Base-by-base conservation (phyloP, 2,797 vertebrate species). In the Rhabdophis nuchalis region DNA sequence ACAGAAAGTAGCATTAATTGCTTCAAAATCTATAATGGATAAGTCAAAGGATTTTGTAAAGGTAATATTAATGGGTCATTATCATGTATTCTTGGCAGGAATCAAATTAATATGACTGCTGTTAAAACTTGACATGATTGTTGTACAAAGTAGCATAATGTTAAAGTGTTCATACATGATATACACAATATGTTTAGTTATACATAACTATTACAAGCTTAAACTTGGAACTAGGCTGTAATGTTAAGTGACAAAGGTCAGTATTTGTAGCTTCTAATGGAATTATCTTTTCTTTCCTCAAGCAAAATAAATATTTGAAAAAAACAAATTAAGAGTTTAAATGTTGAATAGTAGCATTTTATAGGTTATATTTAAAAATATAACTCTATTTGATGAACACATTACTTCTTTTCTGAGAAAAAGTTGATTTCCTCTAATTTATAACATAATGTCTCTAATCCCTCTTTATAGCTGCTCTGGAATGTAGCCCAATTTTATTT, bases 21-120 rank as follows among this genome's bases (percentile, higher is more conserved):
- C 0, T 8, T 91, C 92, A 93, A 29, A 4, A 64, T 29, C 92
- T 41, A 8, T 36, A 86, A 57, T 93, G n/a, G 50, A 12, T 18
- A 16, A 0, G 4, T 91, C 92, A 92, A 1, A 92, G 9, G 94
- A 85, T 18, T 90, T 95, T 11, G 10, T 92, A 72, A 95, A 97
- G 96, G 96, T 98, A 95, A 85, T 87, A 60, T 46, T 91, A 64
- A n/a, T 7, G 29, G 0, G n/a, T 61, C 87, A 16, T 68, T 4
- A 29, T 52, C 1, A 0, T 4, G 93, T 9, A 27, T 25, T 89
- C 12, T 1, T 25, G 10, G 20, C 12, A 36, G 61, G 13, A 77
- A 52, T 64, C 50, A 68, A 72, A 72, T 20, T 72, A 32, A 77
- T 36, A 82, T 82, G 77, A 82, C 20, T 82, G 77, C 41, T 82